These are phyloP conservation scores for Mirza zaza DNA, from an alignment of 2,113 vertebrate genomes.

Conservation along the genomic window DNA sequence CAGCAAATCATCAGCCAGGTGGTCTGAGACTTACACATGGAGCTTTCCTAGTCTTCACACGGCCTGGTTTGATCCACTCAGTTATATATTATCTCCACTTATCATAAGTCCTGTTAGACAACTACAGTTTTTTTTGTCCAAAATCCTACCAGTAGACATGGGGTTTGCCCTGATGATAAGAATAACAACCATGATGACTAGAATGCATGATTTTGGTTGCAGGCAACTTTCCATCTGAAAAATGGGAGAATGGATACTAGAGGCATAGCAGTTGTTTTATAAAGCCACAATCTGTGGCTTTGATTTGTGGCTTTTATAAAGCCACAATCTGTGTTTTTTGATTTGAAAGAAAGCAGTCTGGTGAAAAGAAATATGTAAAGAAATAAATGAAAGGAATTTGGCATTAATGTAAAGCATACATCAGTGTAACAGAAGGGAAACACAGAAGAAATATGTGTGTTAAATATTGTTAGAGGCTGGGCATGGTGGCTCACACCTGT, in stretches of 20 bases:
- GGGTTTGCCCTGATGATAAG: not conserved
- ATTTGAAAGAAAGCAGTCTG: conserved; percentile 4
- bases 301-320: no score
- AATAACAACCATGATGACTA: not conserved
- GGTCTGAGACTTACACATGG: not conserved
- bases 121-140: not conserved
- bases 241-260: not conserved
- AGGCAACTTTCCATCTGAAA: not conserved
- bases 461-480: not conserved
- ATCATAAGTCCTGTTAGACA: not conserved
- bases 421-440: not conserved
- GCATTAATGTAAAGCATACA: not conserved
- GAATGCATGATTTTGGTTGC: not conserved
- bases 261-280: not conserved
- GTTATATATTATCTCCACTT: not conserved
- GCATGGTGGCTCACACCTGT: no score
- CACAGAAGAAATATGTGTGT: not conserved
- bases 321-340: not conserved
- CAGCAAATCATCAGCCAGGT: not conserved
- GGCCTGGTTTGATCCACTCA: not conserved
- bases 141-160: not conserved
- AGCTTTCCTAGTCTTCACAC: not conserved
- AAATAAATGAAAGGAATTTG: not conserved
- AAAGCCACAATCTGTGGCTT: not conserved
- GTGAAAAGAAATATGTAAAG: not conserved